Evolutionary conservation across 1,140 invertebrate species (phyloP).

Genomic region (Sinella curviseta): DNA sequence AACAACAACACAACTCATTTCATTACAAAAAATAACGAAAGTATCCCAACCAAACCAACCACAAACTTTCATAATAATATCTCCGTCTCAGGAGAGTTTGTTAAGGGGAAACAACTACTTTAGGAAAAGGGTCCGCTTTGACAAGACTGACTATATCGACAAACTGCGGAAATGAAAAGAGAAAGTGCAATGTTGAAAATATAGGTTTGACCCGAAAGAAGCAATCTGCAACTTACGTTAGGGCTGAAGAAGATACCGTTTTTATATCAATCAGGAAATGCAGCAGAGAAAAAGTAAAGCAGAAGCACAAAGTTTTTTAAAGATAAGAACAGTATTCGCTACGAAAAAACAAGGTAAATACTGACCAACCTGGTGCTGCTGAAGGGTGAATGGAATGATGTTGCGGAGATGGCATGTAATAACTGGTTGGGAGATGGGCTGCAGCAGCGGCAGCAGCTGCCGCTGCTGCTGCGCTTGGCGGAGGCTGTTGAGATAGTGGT

Average conservation of each 20-base stretch:
- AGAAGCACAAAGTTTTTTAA: conserved; percentile 7
- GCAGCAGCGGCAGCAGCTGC: conserved; percentile 14
- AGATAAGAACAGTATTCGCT: not conserved
- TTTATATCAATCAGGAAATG: conserved; percentile 21
- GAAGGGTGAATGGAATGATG: conserved; percentile 44
- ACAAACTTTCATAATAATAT: too few relatives aligned
- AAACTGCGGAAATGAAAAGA: not conserved
- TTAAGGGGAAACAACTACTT: too few relatives aligned
- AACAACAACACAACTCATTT: too few relatives aligned
- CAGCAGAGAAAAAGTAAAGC: conserved; percentile 12
- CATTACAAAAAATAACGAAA: too few relatives aligned
- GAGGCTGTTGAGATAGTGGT: conserved; percentile 21
- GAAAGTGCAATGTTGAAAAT: not conserved
- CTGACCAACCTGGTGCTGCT: conserved; percentile 50
- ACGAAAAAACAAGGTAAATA: conserved; percentile 41
- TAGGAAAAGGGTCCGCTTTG: too few relatives aligned
- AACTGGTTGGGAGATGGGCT: not conserved
- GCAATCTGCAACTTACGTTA: conserved; percentile 21
- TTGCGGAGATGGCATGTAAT: conserved; percentile 28
- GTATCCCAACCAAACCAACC: too few relatives aligned
- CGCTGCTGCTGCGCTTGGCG: conserved; percentile 31
- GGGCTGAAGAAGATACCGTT: conserved; percentile 12
- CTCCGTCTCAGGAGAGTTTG: too few relatives aligned
- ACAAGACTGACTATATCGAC: too few relatives aligned
- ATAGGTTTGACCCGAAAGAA: not conserved